Evolutionary conservation across 23 tunicate species (phyloP), one percentile per base, ranked within the genome.

Genomic region (Ciona savignyi): DNA sequence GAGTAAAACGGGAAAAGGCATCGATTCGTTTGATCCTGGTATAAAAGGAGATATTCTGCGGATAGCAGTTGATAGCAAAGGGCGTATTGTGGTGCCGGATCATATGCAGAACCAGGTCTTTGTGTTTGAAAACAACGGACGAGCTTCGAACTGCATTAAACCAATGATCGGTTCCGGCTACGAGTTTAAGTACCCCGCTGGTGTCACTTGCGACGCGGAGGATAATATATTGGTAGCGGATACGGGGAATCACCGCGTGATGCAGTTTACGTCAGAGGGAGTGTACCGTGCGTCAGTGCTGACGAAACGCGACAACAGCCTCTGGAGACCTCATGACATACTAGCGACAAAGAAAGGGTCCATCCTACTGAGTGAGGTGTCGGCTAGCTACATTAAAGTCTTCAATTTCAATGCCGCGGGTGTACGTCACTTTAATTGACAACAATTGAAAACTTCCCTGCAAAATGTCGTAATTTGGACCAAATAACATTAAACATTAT

Each of bases 311-410:
- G 76, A 85, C 51, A 70, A 83, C 34, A 34, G 63, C 3, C 72
- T 85, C 2, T 85, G 85, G 85, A 71, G 80, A 9, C 93, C 93
- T 1, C 93, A 85, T 60, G 93, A 85, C 62, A 81, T 85, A 33
- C 48, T 65, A 2, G 71, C 70, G 21, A 82, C 93, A 2, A 51
- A 21, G 60, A 51, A 66, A 63, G 90, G 90, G 2, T 29, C 33
- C 20, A 1, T 34, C 23, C 21, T 70, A 49, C 31, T 77, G 27
- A 77, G 6, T 73, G 81, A 77, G 25, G 81, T 77, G 19, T 77
- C 81, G 11, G 33, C 31, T 23, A 77, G 73, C 33, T 77, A 34
- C 24, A 1, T 77, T 1, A 77, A 77, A 66, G 32, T 77, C 27
- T 77, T 77, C 70, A 34, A 34, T 24, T 70, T 66, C 23, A n/a